Evolutionary conservation across 2,888 invertebrate genomes (phyloP), one percentile per base, ranked within the genome.

Genomic region (Epirrhoe tristata): DNA sequence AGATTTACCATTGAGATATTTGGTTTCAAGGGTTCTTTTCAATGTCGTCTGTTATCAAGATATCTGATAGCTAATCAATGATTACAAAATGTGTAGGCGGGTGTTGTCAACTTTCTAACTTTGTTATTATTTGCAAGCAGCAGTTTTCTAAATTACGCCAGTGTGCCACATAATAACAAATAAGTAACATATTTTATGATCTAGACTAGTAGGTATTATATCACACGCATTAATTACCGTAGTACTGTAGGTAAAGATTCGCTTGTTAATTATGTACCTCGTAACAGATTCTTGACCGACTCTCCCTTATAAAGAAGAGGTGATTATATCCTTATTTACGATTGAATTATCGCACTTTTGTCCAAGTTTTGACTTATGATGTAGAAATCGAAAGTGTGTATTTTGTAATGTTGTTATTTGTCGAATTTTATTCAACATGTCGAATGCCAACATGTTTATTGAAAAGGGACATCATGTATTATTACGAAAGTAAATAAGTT

Each of bases 1-100:
- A 84, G 90, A 90, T 90, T 81, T 78, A 80, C 78, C 81, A 78
- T 70, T 72, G 75, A 80, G 88, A 86, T 88, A 88, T 80, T 81
- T 81, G 12, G 52, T 61, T 62, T 85, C 88, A 88, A 90, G 87
- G 88, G 84, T 79, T 79, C 14, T 79, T 81, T 82, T 83, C 83
- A 85, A 87, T 87, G 84, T 80, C 81, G 79, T 77, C 14, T 50
- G 39, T 12, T 57, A 63, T 69, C 46, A 32, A 66, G 67, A 67
- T 67, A 53, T 56, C 14, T 52, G 58, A 58, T 67, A 58, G 32
- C 58, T 51, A 59, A 63, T 59, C 63, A 59, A 58, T 61, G 36
- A 52, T 67, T 59, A 59, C 32, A 31, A 56, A 34, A 58, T 48
- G 5, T n/a, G 7, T 12, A 32, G 34, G 17, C 56, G 46, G 43